Percentiles rank a stretch among this genome's conserved stretches.
Conservation (phyloP, 2,797 vertebrate genomes). For the Yasuhikotakia modesta region DNA sequence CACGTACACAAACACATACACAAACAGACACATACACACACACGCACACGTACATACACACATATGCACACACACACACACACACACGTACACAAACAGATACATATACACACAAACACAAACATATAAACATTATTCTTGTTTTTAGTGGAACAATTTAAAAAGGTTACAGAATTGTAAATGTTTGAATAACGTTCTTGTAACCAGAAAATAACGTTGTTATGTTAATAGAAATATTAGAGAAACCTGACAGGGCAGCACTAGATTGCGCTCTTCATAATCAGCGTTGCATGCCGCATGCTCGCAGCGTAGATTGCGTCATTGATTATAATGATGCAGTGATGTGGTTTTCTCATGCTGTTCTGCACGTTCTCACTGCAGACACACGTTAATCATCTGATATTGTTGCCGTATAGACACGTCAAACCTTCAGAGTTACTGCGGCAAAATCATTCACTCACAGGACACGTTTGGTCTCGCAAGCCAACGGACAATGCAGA, state of each 20-base stretch:
- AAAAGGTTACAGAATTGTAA: no score
- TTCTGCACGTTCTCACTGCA: slow-evolving; percentile 4
- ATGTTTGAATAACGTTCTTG: no score
- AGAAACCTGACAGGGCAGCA: background rate
- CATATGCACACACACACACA: no score
- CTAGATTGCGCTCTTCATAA: background rate
- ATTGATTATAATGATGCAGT: slow-evolving; percentile 31
- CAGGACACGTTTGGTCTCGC: slow-evolving; percentile 13
- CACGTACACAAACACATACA: no score
- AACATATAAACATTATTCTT: no score
- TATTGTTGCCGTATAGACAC: slow-evolving; percentile 71
- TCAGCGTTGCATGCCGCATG: background rate
- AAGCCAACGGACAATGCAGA: slow-evolving; percentile 30
- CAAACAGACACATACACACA: no score
- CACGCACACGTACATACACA: no score
- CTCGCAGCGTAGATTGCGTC: background rate
- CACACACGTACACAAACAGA: no score
- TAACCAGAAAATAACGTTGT: no score
- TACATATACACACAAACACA: no score
- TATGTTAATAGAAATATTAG: no score
- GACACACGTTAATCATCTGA: slow-evolving; percentile 74
- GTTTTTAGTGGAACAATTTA: no score
- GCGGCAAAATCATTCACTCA: slow-evolving; percentile 47
- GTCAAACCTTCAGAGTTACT: slow-evolving; percentile 63
- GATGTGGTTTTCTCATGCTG: background rate